Evolutionary conservation across 2,888 invertebrate genomes (phyloP).

Genomic region (Agriotes lineatus): DNA sequence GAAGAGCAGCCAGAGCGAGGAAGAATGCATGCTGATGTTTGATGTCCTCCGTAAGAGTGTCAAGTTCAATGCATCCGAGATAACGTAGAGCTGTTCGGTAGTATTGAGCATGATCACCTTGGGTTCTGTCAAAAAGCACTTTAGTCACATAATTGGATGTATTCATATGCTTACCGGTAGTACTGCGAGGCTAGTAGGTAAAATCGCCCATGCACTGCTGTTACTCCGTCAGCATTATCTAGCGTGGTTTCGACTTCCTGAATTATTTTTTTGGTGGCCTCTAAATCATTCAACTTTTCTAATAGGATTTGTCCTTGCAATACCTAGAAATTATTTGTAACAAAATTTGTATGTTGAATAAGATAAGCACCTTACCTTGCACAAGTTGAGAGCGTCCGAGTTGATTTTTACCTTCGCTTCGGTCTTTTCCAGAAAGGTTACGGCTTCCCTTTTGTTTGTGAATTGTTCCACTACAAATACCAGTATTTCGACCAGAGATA

Average conservation of each 20-base stretch:
- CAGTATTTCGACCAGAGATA: conserved; percentile 91
- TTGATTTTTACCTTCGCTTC: conserved; percentile 88
- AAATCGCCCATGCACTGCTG: conserved; percentile 93
- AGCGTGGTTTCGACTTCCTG: conserved; percentile 87
- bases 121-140: conserved; percentile 66
- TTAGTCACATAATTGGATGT: conserved; percentile 26
- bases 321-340: conserved; percentile 73
- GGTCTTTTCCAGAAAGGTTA: conserved; percentile 89
- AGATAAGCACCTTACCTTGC: conserved; percentile 70
- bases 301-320: conserved; percentile 85
- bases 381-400: conserved; percentile 89
- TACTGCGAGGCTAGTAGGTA: conserved; percentile 94
- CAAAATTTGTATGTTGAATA: background rate
- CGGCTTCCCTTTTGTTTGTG: conserved; percentile 83
- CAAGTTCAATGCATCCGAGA: conserved; percentile 75
- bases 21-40: conserved; percentile 88
- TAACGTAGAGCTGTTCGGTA: conserved; percentile 93
- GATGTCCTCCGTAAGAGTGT: conserved; percentile 74
- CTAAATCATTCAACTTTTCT: conserved; percentile 82
- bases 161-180: conserved; percentile 72
- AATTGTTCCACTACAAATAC: conserved; percentile 83
- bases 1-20: conserved; percentile 91
- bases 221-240: conserved; percentile 92
- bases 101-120: conserved; percentile 93
- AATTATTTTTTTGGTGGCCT: conserved; percentile 85